Evolutionary conservation across 2,113 vertebrate species (phyloP).

Genomic region (Hiodon tergisus): DNA sequence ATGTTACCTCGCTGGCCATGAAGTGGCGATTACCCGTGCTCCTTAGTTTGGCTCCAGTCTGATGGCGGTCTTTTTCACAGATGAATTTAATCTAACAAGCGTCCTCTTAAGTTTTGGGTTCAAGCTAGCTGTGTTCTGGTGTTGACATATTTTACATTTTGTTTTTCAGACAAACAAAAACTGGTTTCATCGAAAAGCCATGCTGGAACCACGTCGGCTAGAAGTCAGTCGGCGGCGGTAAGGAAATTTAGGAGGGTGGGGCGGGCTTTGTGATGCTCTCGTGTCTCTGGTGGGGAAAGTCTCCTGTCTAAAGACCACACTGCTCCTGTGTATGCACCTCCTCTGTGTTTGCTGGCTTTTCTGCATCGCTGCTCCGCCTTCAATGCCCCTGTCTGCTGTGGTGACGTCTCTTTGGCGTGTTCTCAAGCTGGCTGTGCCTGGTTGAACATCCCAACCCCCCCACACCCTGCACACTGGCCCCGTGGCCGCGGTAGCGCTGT

Average conservation of each 20-base stretch:
- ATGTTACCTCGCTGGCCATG: not conserved
- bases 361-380: slow-evolving; percentile 33
- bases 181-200: slow-evolving; percentile 57
- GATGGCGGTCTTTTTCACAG: not conserved
- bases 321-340: slow-evolving; percentile 35
- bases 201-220: slow-evolving; percentile 56
- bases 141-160: slow-evolving; percentile 12
- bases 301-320: slow-evolving; percentile 16
- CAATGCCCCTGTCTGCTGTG: slow-evolving; percentile 18
- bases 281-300: slow-evolving; percentile 37
- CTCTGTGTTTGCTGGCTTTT: slow-evolving; percentile 36
- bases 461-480: slow-evolving; percentile 34
- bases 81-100: not conserved
- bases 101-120: not conserved
- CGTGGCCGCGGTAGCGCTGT: slow-evolving; percentile 27
- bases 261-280: slow-evolving; percentile 50
- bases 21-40: not conserved
- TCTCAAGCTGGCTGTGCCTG: slow-evolving; percentile 43
- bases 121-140: no score
- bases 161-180: slow-evolving; percentile 75
- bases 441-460: slow-evolving; percentile 38
- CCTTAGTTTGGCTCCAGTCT: not conserved
- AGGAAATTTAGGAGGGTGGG: slow-evolving; percentile 36
- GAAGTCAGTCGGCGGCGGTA: slow-evolving; percentile 79
- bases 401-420: slow-evolving; percentile 25